Evolutionary conservation across 2,113 vertebrate genomes (phyloP), one percentile per base, ranked within the genome.

Genomic region (Cyphomyrus discorhynchus): DNA sequence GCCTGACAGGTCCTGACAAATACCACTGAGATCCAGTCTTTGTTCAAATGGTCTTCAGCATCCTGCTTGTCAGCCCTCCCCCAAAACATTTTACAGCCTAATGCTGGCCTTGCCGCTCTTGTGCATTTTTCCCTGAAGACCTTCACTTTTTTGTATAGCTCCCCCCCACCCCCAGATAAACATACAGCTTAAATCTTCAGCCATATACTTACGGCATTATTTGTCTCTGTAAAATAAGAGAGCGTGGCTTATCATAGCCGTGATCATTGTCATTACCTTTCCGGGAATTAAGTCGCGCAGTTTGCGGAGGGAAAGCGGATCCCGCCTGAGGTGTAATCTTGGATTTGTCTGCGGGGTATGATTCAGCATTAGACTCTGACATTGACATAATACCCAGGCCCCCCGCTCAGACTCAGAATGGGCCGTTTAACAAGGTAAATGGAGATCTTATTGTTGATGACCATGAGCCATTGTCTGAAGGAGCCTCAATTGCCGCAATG

Each of bases 301-400:
- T 91, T 91, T 90, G 88, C 89, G 19, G 56, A 70, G 88, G 90
- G 90, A 90, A 70, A 89, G 91, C 92, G 88, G 90, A 85, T 89
- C 21, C 70, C 10, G 82, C 89, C 84, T 35, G 47, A n/a, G 46
- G 82, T 45, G 83, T 90, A 88, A 90, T 94, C 94, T 94, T 53
- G 93, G 94, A 94, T 95, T 95, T 95, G 93, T 91, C 87, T n/a
- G 89, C 70, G 90, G 92, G 92, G 91, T 94, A 93, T 94, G 94
- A 95, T 95, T 95, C 93, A 94, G 93, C 94, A 94, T 94, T 95
- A 94, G 94, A 91, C 89, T 80, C 91, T 94, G 95, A 95, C 95
- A 94, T 92, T 94, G 93, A 95, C 94, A 95, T 93, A 95, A 95
- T 93, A 92, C 92, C 89, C 90, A 93, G 94, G 93, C 92, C 93